A percentile compares a stretch with the other conserved stretches of the same genome.
Conservation (phyloP, 53 echinoderm and acorn worm species). For the Holothuria scabra region DNA sequence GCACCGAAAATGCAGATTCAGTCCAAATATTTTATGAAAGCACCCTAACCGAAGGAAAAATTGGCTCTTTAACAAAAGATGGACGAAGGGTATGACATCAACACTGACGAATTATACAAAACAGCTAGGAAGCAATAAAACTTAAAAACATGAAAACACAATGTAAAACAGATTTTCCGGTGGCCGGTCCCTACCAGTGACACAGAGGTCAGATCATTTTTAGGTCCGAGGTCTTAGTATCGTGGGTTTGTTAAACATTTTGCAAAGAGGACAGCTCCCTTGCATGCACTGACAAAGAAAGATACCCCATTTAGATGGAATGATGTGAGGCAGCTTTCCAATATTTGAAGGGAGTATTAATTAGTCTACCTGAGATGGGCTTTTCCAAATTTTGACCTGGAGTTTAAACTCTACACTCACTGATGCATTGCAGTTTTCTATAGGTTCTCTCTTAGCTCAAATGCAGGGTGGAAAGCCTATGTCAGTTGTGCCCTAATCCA, state of each 20-base stretch:
- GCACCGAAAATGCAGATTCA: too few species aligned
- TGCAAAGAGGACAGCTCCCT: not conserved
- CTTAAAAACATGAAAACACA: too few species aligned
- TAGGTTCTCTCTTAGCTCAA: conserved; percentile 65
- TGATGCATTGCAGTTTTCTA: conserved; percentile 47
- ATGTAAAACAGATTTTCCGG: not conserved
- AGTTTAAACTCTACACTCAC: too few species aligned
- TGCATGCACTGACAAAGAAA: conserved; percentile 11
- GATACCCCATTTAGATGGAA: conserved; percentile 45
- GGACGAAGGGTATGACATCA: too few species aligned
- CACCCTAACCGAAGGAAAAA: too few species aligned
- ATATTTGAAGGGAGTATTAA: conserved; percentile 2
- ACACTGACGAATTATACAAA: too few species aligned
- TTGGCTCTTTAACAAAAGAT: too few species aligned
- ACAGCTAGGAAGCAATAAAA: too few species aligned
- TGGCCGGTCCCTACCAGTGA: not conserved
- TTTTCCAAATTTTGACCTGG: too few species aligned
- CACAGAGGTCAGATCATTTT: conserved; percentile 18
- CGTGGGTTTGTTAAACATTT: conserved; percentile 18
- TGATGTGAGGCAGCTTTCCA: conserved; percentile 54
- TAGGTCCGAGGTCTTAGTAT: conserved; percentile 8
- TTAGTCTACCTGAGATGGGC: too few species aligned
- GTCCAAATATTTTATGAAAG: too few species aligned
- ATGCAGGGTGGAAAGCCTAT: conserved; percentile 48
- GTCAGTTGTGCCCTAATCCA: conserved; percentile 28